phyloP scores from a whole-genome alignment of 1,140 invertebrate genomes.

The Agrilus planipennis region DNA sequence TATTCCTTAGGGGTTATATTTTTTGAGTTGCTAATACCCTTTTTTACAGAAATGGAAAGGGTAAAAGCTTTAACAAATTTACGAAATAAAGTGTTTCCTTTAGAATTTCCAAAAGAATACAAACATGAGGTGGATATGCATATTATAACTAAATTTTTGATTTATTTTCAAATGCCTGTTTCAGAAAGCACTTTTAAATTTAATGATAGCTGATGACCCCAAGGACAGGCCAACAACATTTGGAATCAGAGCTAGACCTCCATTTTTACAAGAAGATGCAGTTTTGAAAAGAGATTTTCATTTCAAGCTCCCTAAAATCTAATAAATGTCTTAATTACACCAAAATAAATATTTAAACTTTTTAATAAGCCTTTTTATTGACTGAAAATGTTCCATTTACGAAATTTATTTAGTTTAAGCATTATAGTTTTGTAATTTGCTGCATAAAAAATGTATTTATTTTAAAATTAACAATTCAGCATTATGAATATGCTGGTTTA shows the following conservation, averaged over 20 bases:
- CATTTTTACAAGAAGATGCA: constrained; percentile 29
- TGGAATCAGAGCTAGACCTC: constrained; percentile 50
- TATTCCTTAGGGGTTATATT: constrained; percentile 91
- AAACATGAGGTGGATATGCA: constrained; percentile 52
- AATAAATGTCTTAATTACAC: too few species aligned
- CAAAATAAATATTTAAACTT: too few species aligned
- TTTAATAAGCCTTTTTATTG: too few species aligned
- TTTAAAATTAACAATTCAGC: too few species aligned
- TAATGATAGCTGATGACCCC: constrained; percentile 67
- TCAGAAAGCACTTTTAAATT: constrained; percentile 56
- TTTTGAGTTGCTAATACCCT: constrained; percentile 82
- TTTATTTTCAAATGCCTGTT: constrained; percentile 28
- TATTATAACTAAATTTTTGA: constrained; percentile 8
- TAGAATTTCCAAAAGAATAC: constrained; percentile 50
- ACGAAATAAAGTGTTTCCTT: constrained; percentile 56
- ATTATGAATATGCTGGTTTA: too few species aligned
- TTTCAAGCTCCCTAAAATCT: too few species aligned
- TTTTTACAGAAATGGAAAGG: constrained; percentile 83
- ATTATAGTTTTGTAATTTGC: too few species aligned
- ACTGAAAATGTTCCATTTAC: too few species aligned
- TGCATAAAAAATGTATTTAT: too few species aligned
- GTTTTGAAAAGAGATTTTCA: too few species aligned
- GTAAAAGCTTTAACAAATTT: constrained; percentile 49
- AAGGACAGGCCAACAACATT: constrained; percentile 60
- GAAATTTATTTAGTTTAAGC: too few species aligned